Conservation (phyloP, 2,888 invertebrate species). For the Polyommatus iphigenia region DNA sequence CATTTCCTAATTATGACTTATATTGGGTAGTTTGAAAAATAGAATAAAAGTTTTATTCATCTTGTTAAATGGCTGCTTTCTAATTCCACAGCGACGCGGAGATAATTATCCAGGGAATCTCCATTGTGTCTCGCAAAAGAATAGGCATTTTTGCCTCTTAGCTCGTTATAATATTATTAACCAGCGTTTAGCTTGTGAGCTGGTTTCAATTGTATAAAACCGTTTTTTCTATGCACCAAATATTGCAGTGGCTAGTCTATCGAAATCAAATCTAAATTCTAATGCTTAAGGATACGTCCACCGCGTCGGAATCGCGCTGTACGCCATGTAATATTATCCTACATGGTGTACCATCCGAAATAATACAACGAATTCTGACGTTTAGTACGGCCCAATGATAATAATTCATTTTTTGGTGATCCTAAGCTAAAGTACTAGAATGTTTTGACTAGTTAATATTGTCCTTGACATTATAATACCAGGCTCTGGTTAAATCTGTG, state of each 20-base stretch:
- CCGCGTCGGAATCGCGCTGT: too few relatives aligned
- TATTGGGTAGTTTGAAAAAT: slow-evolving; percentile 16
- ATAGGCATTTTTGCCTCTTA: slow-evolving; percentile 18
- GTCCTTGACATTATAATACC: background rate
- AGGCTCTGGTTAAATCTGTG: background rate
- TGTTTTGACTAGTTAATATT: background rate
- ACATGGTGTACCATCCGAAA: too few relatives aligned
- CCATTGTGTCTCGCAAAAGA: slow-evolving; percentile 22
- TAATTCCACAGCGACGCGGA: slow-evolving; percentile 21
- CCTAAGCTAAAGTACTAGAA: background rate
- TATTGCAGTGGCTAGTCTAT: background rate
- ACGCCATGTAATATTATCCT: too few relatives aligned
- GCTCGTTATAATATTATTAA: slow-evolving; percentile 19
- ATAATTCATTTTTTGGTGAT: too few relatives aligned
- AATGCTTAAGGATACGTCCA: too few relatives aligned
- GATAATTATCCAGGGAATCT: slow-evolving; percentile 29
- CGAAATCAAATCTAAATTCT: too few relatives aligned
- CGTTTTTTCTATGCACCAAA: background rate
- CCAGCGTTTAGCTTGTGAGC: slow-evolving; percentile 8
- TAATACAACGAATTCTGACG: too few relatives aligned
- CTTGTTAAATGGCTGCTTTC: slow-evolving; percentile 23
- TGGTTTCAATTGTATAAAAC: slow-evolving; percentile 1
- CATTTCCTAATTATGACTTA: background rate
- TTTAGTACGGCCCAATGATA: background rate
- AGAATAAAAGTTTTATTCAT: slow-evolving; percentile 18